Evolutionary conservation across 2,888 invertebrate genomes (phyloP), one percentile per base, ranked within the genome.

Genomic region (Acleris emargana): DNA sequence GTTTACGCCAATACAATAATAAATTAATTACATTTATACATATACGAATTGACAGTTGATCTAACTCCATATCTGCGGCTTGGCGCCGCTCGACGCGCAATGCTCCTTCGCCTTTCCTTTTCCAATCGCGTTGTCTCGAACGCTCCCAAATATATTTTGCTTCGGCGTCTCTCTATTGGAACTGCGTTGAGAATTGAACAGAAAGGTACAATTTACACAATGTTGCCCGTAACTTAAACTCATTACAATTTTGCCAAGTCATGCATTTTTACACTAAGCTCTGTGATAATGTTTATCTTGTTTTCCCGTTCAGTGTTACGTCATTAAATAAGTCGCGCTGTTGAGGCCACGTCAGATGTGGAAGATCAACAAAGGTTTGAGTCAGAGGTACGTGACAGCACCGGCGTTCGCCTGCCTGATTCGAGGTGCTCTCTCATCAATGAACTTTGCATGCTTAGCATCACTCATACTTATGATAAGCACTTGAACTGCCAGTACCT

Each of bases 61-160:
- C 75, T 82, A 88, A 73, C 86, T 88, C 82, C 87, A 88, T 70
- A 87, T 80, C 43, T 76, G 74, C 2, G 88, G 84, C 71, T 87
- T 87, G 9, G 75, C 74, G 25, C 84, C 80, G 2, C 83, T 83
- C 0, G 88, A 87, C 0, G 82, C 73, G 58, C 87, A 86, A 13
- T 80, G 75, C 52, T 81, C 79, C 58, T 73, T 86, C 47, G n/a
- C 52, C 76, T 81, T 86, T 68, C 73, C 69, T 64, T 73, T 78
- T 18, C n/a, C 66, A 50, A 55, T 66, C 54, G 50, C 58, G 38
- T 64, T 71, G 51, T 73, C 77, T 61, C 71, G 73, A 51, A 72
- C 75, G 49, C 75, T 75, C 47, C 84, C 83, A 68, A 89, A 85
- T 50, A 83, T 60, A 67, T 78, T 79, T 74, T 74, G 78, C 76